Base-by-base conservation (phyloP, 1,140 invertebrate genomes). In the Rhagoletis pomonella region DNA sequence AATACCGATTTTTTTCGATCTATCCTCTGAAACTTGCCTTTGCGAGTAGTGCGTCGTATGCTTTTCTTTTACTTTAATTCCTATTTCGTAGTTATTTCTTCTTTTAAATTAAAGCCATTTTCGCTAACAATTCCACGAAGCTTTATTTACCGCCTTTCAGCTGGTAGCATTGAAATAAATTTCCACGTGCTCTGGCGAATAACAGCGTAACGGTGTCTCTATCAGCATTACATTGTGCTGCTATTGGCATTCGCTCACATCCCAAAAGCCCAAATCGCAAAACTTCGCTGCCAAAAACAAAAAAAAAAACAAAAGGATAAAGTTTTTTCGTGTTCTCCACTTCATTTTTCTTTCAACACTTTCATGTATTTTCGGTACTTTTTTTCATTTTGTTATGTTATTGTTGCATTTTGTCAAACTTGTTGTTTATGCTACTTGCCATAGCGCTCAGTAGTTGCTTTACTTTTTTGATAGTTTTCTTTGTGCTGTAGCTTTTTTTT, bases 221-320 rank as follows among this genome's bases (percentile, higher is more conserved):
- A 9, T 85, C 17, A 29, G 7, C 42, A 6, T 5, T 39, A 47
- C 84, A 85, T 17, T 19, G 39, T 60, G 84, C 84, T 42, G 58
- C 17, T 55, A 81, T 55, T 81, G 64, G 19, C 84, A 85, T 60
- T 42, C 55, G 58, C 12, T 42, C 29, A 59, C 47, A 81, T 81
- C 73, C 73, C 73, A 50, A 81, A 86, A 44, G 62, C 60, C 59
- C 58, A 64, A 86, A 86, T 42, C 58, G 47, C 17, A 86, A 86
- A 81, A 81, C n/a, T 81, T 81, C 7, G 47, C 73, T 55, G 47
- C 47, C 73, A n/a, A 67, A 69, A 29, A 29, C 29, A 29, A 29
- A 29, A 29, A 29, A 29, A 29, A 29, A 81, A 62, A 84, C 90
- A 86, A 89, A 92, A 91, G 90, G 90, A 92, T 86, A 88, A 92